Percentiles rank a stretch among this genome's conserved stretches.
Conservation (phyloP, 1,140 invertebrate genomes). For the Panagrolaimus sp. region DNA sequence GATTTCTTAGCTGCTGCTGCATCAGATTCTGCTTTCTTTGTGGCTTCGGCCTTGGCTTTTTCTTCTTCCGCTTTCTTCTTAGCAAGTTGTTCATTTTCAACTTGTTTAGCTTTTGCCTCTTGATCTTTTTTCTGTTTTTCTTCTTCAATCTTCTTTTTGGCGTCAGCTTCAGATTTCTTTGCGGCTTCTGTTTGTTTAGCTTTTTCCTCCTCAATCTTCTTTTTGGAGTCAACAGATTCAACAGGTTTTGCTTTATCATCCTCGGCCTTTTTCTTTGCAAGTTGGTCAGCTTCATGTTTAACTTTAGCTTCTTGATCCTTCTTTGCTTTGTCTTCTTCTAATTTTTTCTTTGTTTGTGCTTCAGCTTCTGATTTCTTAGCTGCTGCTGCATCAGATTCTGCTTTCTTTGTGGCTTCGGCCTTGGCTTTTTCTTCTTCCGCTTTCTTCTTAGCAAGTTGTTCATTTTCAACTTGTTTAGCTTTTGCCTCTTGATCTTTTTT, state of each 20-base stretch:
- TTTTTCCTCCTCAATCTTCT: not conserved
- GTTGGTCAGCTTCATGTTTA: not conserved
- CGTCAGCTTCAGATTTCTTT: not conserved
- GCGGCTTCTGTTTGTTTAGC: not conserved
- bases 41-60: not conserved
- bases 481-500: not conserved
- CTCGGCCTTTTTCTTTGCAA: not conserved
- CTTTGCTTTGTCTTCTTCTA: not conserved
- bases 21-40: not conserved
- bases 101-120: not conserved
- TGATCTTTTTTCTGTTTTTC: not conserved
- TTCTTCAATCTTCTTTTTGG: not conserved
- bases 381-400: not conserved
- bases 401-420: not conserved
- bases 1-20: not conserved
- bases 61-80: constrained; percentile 1
- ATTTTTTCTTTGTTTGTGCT: not conserved
- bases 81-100: too few relatives aligned
- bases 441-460: not conserved
- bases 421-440: not conserved
- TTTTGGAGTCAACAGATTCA: too few relatives aligned
- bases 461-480: not conserved
- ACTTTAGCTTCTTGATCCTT: not conserved
- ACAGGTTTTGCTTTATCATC: not conserved
- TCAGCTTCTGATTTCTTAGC: not conserved